Base-by-base conservation (phyloP, 2,113 vertebrate species). In the Strix aluco region DNA sequence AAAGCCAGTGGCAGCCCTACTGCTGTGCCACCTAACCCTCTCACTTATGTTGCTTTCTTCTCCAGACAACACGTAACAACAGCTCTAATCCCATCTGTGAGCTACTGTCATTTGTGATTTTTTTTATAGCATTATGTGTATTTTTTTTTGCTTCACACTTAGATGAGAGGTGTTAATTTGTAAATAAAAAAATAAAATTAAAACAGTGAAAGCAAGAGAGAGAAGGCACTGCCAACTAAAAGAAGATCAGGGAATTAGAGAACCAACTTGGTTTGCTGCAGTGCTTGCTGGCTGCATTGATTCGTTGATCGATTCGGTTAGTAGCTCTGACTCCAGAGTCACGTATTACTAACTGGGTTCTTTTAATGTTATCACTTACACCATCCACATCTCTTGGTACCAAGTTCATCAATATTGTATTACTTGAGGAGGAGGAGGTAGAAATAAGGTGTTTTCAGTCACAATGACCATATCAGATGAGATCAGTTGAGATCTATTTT, bases 141-240 rank as follows among this genome's bases (percentile, higher is more conserved):
- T 61, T 93, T 30, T 23, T 70, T 81, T 81, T 63, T 78, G 13
- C 25, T 88, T 96, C 88, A 88, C 57, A 52, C 59, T 86, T 70
- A 54, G 30, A n/a, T 58, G 49, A 96, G 77, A 95, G 11, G 73
- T 73, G 67, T 81, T 95, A 79, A 96, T 96, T 90, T 91, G 51
- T 96, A 94, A 93, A 87, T 88, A 69, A 49, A 59, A 80, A 83
- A 52, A n/a, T 27, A 86, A 89, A 96, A 81, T 36, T 58, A 83
- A 92, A 89, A 52, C n/a, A 61, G 47, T 9, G 77, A 86, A 80
- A 92, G 44, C 67, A 71, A 70, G 75, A 78, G 19, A 66, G 55
- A 85, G 36, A 94, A 85, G 59, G 17, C 17, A 42, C 47, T 88
- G 69, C 54, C n/a, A 80, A 57, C 74, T 93, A 38, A 61, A 84